Base-by-base conservation (phyloP, 2,888 invertebrate genomes). In the Diploptera punctata region DNA sequence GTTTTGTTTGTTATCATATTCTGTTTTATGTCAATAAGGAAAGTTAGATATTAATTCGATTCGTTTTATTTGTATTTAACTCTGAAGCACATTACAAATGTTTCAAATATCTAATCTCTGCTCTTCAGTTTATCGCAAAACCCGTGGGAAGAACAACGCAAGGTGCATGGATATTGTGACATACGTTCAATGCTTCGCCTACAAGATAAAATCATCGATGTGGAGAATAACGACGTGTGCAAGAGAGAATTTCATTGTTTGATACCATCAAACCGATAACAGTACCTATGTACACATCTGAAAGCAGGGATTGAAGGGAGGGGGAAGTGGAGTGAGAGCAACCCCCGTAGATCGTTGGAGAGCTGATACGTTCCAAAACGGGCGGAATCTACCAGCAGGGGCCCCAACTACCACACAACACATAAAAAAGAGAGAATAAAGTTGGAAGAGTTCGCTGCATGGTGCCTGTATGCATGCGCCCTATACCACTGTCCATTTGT, bases 381-480 rank as follows among this genome's bases (percentile, higher is more conserved):
- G 54, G 26, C 33, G 33, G 7, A 5, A 24, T 57, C 26, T 57
- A 24, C 16, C 57, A 57, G 57, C 57, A 9, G 57, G 57, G 57
- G 57, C 31, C 24, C 52, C 33, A 33, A 29, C 29, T 24, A 57
- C 4, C 57, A 26, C 26, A 54, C 19, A 19, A 54, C 52, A 54
- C 26, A 54, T 21, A 54, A 57, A 57, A 57, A 57, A 57, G 57
- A 57, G 57, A 29, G 57, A 57, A 57, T 57, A 57, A 57, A 57
- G 57, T 57, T 57, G 29, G 29, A 57, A 57, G 29, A 57, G 57
- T 57, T 57, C 54, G n/a, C 57, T 29, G 57, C 57, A 57, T 26
- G 57, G 57, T 7, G 5, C 10, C 33, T 33, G 10, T 33, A 47
- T n/a, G n/a, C 3, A 57, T 24, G 29, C 57, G 21, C n/a, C 19